Percentiles rank a stretch among this genome's conserved stretches.
phyloP scores from a whole-genome alignment of 2,888 invertebrate species.

The Subacronicta megacephala region DNA sequence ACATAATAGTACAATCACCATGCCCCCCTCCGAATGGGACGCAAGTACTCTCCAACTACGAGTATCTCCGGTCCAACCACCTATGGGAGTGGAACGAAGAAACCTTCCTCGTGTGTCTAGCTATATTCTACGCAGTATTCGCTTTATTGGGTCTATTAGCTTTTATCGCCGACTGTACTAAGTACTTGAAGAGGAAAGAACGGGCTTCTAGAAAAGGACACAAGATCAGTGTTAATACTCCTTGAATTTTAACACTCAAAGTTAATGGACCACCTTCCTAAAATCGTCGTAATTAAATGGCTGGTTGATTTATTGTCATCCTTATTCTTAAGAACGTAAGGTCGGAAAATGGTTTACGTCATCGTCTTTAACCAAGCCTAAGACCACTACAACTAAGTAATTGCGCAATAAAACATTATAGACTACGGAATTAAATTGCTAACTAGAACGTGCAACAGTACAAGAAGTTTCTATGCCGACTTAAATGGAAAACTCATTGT shows the following conservation, averaged over 20 bases:
- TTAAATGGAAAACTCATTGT: too few relatives aligned
- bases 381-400: too few relatives aligned
- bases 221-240: slow-evolving; percentile 90
- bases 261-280: not conserved
- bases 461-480: too few relatives aligned
- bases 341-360: too few relatives aligned
- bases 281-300: too few relatives aligned
- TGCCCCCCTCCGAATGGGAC: slow-evolving; percentile 95
- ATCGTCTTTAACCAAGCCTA: too few relatives aligned
- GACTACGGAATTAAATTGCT: too few relatives aligned
- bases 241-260: slow-evolving; percentile 69
- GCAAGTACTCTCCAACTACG: slow-evolving; percentile 89
- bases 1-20: slow-evolving; percentile 95
- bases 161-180: slow-evolving; percentile 90
- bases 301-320: too few relatives aligned
- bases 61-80: slow-evolving; percentile 75
- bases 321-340: too few relatives aligned
- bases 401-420: too few relatives aligned
- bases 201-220: slow-evolving; percentile 84
- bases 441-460: not conserved
- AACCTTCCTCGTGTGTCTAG: slow-evolving; percentile 90
- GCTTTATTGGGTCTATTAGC: slow-evolving; percentile 90
- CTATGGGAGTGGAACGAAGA: slow-evolving; percentile 87
- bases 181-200: slow-evolving; percentile 86
- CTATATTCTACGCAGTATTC: slow-evolving; percentile 90